These are phyloP conservation scores for Nanorana parkeri DNA, from an alignment of 2,113 vertebrate species.

Conservation along the genomic window DNA sequence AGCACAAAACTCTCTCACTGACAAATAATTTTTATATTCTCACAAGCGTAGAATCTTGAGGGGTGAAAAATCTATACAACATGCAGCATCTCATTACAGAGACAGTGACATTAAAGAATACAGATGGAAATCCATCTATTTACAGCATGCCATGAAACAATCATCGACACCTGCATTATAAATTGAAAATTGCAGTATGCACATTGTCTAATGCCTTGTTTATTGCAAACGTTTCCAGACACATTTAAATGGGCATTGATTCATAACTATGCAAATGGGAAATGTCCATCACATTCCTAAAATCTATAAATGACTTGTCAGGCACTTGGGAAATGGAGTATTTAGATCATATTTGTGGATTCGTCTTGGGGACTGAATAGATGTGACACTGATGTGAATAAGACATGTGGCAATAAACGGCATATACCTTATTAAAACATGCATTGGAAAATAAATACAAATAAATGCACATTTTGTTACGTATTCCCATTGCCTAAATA, in stretches of 20 bases:
- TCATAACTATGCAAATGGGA: conserved; percentile 40
- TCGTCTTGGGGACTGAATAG: neutral
- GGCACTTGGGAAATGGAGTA: neutral
- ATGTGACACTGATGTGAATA: too few relatives aligned
- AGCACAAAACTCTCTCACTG: too few relatives aligned
- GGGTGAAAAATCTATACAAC: neutral
- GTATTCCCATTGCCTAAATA: too few relatives aligned
- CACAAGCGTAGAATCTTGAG: neutral
- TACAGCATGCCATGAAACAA: conserved; percentile 12
- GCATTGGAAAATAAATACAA: too few relatives aligned
- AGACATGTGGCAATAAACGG: too few relatives aligned
- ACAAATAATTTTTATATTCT: neutral
- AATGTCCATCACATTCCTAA: conserved; percentile 39
- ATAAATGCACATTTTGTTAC: too few relatives aligned
- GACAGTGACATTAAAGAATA: conserved; percentile 32
- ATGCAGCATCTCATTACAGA: neutral
- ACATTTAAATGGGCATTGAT: conserved; percentile 42
- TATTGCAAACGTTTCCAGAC: conserved; percentile 34
- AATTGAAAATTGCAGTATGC: conserved; percentile 8
- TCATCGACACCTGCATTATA: conserved; percentile 36
- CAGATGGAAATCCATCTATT: conserved; percentile 18
- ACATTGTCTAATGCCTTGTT: conserved; percentile 25
- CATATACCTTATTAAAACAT: too few relatives aligned
- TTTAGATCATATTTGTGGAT: neutral
- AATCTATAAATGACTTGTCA: conserved; percentile 47